Evolutionary conservation across 2,113 vertebrate genomes (phyloP).

Genomic region (Calypte anna): DNA sequence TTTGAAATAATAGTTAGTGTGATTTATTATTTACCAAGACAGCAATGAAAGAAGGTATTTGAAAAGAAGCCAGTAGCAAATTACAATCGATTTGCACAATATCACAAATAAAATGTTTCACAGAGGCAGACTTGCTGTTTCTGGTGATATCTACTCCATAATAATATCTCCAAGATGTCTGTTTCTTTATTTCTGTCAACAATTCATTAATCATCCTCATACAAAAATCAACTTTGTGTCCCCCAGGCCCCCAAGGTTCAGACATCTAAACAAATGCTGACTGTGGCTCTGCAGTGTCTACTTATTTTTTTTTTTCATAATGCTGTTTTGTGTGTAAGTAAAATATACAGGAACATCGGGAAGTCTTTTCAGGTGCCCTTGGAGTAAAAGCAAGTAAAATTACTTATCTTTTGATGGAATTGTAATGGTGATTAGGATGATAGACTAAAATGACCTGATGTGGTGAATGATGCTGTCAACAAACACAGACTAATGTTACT

Average conservation of each 20-base stretch:
- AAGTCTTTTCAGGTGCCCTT: neutral
- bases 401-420: neutral
- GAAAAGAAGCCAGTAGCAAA: conserved; percentile 61
- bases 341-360: neutral
- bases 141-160: conserved; percentile 53
- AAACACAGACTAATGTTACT: neutral
- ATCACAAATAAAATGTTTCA: conserved; percentile 68
- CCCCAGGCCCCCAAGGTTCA: fast-evolving
- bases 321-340: neutral
- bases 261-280: neutral
- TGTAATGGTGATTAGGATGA: neutral
- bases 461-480: neutral
- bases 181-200: conserved; percentile 56
- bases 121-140: conserved; percentile 42
- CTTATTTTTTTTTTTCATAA: neutral
- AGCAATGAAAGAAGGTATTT: conserved; percentile 51
- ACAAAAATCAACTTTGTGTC: neutral
- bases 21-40: conserved; percentile 68
- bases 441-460: neutral
- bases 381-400: neutral
- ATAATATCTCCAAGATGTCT: conserved; percentile 58
- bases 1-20: conserved; percentile 65
- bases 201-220: conserved; percentile 64
- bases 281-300: neutral
- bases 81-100: conserved; percentile 69